Percentiles rank a stretch among this genome's conserved stretches.
These are phyloP conservation scores for Globicephala melas DNA, from an alignment of 2,113 vertebrate species.

Conservation along the genomic window DNA sequence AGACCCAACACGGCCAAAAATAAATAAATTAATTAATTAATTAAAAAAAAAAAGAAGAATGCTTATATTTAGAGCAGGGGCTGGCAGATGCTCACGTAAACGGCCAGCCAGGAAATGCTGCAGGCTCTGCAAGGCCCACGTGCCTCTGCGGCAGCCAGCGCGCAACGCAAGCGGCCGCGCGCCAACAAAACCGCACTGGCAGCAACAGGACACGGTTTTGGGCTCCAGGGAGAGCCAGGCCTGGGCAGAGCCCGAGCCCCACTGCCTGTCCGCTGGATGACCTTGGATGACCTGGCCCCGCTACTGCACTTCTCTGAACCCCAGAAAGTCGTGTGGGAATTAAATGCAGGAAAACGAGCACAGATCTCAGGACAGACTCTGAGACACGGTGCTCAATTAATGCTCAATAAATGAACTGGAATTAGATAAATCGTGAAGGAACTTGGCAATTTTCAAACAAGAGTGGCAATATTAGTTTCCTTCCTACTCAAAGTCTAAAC, in stretches of 20 bases:
- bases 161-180: rapidly evolving
- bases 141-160: rapidly evolving
- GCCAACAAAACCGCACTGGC: rapidly evolving
- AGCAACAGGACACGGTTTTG: neutral
- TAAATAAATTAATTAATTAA: too few relatives aligned
- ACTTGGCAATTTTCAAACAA: neutral
- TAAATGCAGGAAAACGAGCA: neutral
- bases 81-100: neutral
- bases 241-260: neutral
- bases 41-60: too few relatives aligned
- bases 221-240: neutral
- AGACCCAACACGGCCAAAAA: too few relatives aligned
- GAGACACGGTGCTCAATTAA: rapidly evolving
- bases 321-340: too few relatives aligned
- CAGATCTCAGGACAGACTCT: rapidly evolving
- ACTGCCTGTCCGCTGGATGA: neutral
- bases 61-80: neutral
- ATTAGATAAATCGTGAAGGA: rapidly evolving
- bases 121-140: neutral
- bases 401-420: rapidly evolving
- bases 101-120: too few relatives aligned
- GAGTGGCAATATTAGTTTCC: neutral
- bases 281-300: too few relatives aligned
- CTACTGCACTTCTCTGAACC: neutral
- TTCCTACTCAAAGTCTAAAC: neutral